Conservation (phyloP, 92 coral and sea anemone species). For the Epizoanthus scotinus region DNA sequence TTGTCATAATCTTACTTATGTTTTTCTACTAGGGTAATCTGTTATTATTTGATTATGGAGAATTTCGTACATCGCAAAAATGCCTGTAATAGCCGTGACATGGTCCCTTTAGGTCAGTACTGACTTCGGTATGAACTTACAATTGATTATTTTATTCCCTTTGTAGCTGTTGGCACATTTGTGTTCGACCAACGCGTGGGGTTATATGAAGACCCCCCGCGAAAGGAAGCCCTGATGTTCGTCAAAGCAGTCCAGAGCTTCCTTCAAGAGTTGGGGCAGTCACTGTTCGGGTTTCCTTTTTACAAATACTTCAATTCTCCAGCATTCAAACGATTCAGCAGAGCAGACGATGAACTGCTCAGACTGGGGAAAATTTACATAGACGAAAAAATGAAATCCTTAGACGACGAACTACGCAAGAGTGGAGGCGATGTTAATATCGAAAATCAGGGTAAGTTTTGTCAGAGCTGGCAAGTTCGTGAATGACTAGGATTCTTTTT, state of each 20-base stretch:
- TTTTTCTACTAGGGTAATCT: too few species aligned
- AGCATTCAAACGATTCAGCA: constrained; percentile 33
- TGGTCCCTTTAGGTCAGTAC: too few species aligned
- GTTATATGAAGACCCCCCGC: constrained; percentile 46
- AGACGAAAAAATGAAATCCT: constrained; percentile 31
- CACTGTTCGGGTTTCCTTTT: constrained; percentile 37
- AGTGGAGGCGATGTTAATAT: constrained; percentile 9
- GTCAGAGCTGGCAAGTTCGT: neutral
- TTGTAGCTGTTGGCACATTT: constrained; percentile 50
- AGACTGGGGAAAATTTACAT: constrained; percentile 19
- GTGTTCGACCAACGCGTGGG: constrained; percentile 53
- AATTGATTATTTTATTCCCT: neutral
- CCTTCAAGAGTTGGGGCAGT: constrained; percentile 22
- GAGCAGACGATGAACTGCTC: constrained; percentile 21
- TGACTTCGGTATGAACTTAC: too few species aligned
- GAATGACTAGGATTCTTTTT: neutral
- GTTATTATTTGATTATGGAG: too few species aligned
- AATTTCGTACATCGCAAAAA: too few species aligned
- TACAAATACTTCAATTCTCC: constrained; percentile 36
- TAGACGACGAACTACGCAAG: constrained; percentile 27
- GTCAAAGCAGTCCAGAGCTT: constrained; percentile 15
- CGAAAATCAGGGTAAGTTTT: constrained; percentile 40
- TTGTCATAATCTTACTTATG: too few species aligned
- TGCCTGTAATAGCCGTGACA: too few species aligned
- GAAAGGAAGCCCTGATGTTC: constrained; percentile 29